Evolutionary conservation across 2,888 invertebrate genomes (phyloP), one percentile per base, ranked within the genome.

Genomic region (Apocheima hispidaria): DNA sequence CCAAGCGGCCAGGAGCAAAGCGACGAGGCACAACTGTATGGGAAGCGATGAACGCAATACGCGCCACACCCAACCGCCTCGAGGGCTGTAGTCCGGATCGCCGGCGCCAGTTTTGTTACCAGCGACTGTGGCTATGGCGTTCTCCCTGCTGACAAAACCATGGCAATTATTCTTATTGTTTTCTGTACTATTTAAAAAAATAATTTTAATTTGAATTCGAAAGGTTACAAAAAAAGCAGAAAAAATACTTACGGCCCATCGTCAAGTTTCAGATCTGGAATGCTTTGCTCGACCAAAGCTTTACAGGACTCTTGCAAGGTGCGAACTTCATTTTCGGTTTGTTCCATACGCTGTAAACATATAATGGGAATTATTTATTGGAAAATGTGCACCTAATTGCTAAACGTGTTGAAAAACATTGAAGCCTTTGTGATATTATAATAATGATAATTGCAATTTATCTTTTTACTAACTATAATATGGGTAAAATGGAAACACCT

Each of bases 31-130:
- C 69, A 96, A 83, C 74, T 96, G 96, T 77, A 97, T 95, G 52
- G 96, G 96, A 65, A 96, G 83, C n/a, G 96, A 95, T 0, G 96
- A 94, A 89, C 95, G 95, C 52, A 96, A 91, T 84, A 96, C 95
- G 40, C 96, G 94, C 95, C 95, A 96, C 65, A 96, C 92, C 95
- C 96, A 96, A 4, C 92, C 94, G 71, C 89, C 92, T 38, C 94
- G 79, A 4, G 92, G 87, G 43, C 93, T 92, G 68, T 93, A 92
- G 68, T 92, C 94, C 0, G 95, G 94, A 71, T 95, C 94, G 9
- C 94, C 94, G 6, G 93, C 84, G 6, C 90, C 92, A 0, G 93
- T 94, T 65, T 93, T 94, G 73, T 83, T 94, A 60, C 84, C 90
- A 40, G 83, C 84, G 33, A 86, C 81, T 2, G 81, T 69, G 10